Percentiles rank a stretch among this genome's conserved stretches.
Conservation (phyloP, 37 sponge, comb jelly and placozoan species). For the Lycopodina hypogea region DNA sequence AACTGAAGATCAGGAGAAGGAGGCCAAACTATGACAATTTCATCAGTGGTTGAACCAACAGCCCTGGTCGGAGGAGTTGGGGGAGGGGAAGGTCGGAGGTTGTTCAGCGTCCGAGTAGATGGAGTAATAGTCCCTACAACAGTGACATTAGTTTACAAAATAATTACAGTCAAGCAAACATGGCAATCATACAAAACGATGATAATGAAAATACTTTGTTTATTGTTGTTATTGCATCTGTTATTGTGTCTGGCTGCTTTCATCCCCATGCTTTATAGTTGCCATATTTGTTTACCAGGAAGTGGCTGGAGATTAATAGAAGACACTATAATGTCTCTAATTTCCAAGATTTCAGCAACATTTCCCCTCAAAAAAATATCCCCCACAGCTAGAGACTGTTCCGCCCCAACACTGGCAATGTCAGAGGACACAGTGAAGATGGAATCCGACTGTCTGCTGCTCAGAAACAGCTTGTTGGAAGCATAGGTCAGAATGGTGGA, state of each 20-base stretch:
- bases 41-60: neutral
- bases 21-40: constrained; percentile 30
- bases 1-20: neutral
- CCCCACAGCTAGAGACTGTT: constrained; percentile 12
- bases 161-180: too few relatives aligned
- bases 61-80: neutral
- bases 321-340: constrained; percentile 2
- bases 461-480: constrained; percentile 20
- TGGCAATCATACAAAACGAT: too few relatives aligned
- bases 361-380: neutral
- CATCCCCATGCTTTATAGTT: too few relatives aligned
- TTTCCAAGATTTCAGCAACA: neutral
- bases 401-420: neutral
- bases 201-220: too few relatives aligned
- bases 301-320: constrained; percentile 4
- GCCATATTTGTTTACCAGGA: constrained; percentile 11
- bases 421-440: constrained; percentile 26
- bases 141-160: too few relatives aligned
- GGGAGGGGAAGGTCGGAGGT: neutral
- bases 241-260: too few relatives aligned
- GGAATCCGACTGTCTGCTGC: neutral
- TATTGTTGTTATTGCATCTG: too few relatives aligned
- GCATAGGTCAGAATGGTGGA: constrained; percentile 27
- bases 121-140: constrained; percentile 1
- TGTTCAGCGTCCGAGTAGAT: neutral